Base-by-base conservation (phyloP, 1,140 invertebrate species). In the Venustaconcha ellipsiformis region DNA sequence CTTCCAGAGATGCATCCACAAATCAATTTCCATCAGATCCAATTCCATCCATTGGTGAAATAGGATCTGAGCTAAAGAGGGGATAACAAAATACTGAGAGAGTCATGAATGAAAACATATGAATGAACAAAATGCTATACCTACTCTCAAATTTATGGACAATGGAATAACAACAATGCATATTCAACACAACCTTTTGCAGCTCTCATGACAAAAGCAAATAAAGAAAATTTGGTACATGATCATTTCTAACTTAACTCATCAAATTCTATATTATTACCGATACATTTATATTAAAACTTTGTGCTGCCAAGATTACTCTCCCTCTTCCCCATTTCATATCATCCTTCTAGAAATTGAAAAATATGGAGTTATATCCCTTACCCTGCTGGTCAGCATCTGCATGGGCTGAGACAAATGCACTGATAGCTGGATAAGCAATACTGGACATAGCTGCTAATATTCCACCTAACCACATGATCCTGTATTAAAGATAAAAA, bases 371-470 rank as follows among this genome's bases (percentile, higher is more conserved):
- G 59, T 8, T n/a, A n/a, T 48, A 2, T 11, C 11, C 69, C 78
- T 85, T 88, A 92, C 95, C 98, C 92, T 99, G 99, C 87, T 98
- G 95, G 89, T 99, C 98, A 57, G 95, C 94, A 88, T 97, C 94
- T 72, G 97, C 97, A 91, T 99, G 97, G 82, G 97, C 96, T 17
- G 97, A 99, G 58, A 99, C 97, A 91, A 98, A 99, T 57, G 98
- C 96, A 91, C 96, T 98, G 85, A 99, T 99, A n/a, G 98, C 97
- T 67, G 99, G 98, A 92, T 99, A 99, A 1, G 97, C 98, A 80
- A 99, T 91, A 80, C 88, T 91, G 79, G 96, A 97, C 72, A 99
- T 92, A 17, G 97, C 96, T 60, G 98, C 98, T 73, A 99, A 92
- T 78, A 97, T 93, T 70, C 98, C 98, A 67, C 97, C 98, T 57